phyloP scores from a whole-genome alignment of 1,140 invertebrate species.

The Papilio xuthus region DNA sequence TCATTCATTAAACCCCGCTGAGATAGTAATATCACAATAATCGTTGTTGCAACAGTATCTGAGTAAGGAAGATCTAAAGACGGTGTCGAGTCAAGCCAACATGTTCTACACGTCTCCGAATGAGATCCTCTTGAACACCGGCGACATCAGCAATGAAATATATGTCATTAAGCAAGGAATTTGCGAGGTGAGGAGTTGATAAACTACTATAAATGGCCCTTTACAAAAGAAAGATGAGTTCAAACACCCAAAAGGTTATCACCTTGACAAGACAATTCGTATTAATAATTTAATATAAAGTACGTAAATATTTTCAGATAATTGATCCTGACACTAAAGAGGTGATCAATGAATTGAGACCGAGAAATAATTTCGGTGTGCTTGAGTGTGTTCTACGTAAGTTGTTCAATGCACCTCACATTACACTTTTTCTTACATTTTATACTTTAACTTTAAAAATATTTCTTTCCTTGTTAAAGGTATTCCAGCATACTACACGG shows the following conservation, averaged over 20 bases:
- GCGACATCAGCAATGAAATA: constrained; percentile 75
- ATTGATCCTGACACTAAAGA: constrained; percentile 60
- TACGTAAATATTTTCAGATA: constrained; percentile 52
- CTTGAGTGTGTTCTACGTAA: constrained; percentile 71
- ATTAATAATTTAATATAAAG: too few species aligned
- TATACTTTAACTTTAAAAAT: not conserved
- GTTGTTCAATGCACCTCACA: constrained; percentile 35
- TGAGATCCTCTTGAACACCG: constrained; percentile 74
- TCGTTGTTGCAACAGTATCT: constrained; percentile 47
- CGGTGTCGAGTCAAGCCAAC: constrained; percentile 58
- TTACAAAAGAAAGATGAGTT: too few species aligned
- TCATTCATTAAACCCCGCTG: too few species aligned
- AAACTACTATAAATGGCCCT: not conserved
- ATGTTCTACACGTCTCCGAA: constrained; percentile 71
- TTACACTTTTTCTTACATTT: too few species aligned
- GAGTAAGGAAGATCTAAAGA: constrained; percentile 64
- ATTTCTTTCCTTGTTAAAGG: constrained; percentile 48
- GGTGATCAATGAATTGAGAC: constrained; percentile 56
- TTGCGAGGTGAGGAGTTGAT: constrained; percentile 63
- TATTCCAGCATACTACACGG: constrained; percentile 64
- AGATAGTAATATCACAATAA: not conserved
- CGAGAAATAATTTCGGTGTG: constrained; percentile 64
- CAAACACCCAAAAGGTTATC: too few species aligned
- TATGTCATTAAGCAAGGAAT: constrained; percentile 76
- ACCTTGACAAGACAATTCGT: too few species aligned